phyloP scores from a whole-genome alignment of 92 coral and sea anemone genomes.

The Palythoa heliodiscus region DNA sequence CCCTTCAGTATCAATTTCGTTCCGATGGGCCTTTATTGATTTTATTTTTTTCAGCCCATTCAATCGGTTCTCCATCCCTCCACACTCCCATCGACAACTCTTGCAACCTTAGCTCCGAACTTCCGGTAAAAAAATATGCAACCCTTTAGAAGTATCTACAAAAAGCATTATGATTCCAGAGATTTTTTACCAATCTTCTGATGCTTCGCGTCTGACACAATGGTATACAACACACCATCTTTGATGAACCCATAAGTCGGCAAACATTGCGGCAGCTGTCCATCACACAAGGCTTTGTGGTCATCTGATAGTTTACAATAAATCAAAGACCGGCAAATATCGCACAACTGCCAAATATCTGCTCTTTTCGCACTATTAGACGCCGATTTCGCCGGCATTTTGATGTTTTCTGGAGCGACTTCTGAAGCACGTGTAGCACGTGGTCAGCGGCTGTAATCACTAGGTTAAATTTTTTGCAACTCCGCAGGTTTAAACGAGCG shows the following conservation, averaged over 20 bases:
- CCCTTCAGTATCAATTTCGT: too few species aligned
- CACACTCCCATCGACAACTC: too few species aligned
- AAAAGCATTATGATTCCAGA: too few species aligned
- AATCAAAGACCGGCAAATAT: conserved; percentile 58
- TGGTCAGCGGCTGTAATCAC: conserved; percentile 20
- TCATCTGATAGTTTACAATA: conserved; percentile 54
- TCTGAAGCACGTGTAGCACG: neutral
- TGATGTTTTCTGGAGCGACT: neutral
- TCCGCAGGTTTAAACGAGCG: neutral
- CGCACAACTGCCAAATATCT: conserved; percentile 73
- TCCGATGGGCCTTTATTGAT: too few species aligned
- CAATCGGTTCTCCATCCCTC: too few species aligned
- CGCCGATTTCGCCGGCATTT: neutral
- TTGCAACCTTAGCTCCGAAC: too few species aligned
- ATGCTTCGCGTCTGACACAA: conserved; percentile 53
- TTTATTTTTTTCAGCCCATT: too few species aligned
- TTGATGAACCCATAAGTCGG: conserved; percentile 59
- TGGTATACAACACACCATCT: conserved; percentile 61
- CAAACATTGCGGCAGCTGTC: conserved; percentile 10
- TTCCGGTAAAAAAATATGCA: too few species aligned
- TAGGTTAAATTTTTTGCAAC: neutral
- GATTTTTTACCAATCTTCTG: conserved; percentile 42
- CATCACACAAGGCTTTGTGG: conserved; percentile 64
- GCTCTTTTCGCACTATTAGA: conserved; percentile 67
- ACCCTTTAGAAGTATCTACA: too few species aligned